Evolutionary conservation across 1,140 invertebrate species (phyloP).

Genomic region (Cyclina sinensis): DNA sequence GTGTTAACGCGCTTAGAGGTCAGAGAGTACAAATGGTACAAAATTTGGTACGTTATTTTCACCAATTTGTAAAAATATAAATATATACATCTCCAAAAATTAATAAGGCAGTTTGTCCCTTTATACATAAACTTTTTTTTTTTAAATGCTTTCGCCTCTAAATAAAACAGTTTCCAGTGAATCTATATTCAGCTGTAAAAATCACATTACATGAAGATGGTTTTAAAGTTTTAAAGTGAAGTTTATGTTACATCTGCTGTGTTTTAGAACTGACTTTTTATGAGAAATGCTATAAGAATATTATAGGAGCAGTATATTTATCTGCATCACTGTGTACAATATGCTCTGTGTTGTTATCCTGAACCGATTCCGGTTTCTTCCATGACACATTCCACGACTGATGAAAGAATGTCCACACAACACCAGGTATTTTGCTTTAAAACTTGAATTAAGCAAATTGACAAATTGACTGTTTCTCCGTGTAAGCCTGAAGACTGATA

Average conservation of each 20-base stretch:
- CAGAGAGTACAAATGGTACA: constrained; percentile 15
- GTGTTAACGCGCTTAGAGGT: background rate
- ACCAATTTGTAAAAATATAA: background rate
- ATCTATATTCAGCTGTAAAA: too few relatives aligned
- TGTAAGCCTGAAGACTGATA: too few relatives aligned
- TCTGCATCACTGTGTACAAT: background rate
- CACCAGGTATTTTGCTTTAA: background rate
- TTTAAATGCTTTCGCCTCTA: background rate
- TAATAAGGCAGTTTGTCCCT: background rate
- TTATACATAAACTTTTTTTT: background rate
- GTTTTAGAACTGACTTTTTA: too few relatives aligned
- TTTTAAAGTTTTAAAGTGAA: too few relatives aligned
- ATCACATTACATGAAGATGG: too few relatives aligned
- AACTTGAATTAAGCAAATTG: too few relatives aligned
- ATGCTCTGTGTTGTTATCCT: background rate
- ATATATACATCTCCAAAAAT: background rate
- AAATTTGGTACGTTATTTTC: background rate
- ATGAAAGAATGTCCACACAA: background rate
- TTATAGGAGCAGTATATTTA: background rate
- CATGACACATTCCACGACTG: background rate
- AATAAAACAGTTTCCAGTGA: background rate
- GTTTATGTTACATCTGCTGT: too few relatives aligned
- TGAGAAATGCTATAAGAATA: too few relatives aligned
- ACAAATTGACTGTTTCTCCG: too few relatives aligned
- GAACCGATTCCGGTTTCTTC: background rate